phyloP scores from a whole-genome alignment of 2,797 vertebrate species.

The Garrulus glandarius region DNA sequence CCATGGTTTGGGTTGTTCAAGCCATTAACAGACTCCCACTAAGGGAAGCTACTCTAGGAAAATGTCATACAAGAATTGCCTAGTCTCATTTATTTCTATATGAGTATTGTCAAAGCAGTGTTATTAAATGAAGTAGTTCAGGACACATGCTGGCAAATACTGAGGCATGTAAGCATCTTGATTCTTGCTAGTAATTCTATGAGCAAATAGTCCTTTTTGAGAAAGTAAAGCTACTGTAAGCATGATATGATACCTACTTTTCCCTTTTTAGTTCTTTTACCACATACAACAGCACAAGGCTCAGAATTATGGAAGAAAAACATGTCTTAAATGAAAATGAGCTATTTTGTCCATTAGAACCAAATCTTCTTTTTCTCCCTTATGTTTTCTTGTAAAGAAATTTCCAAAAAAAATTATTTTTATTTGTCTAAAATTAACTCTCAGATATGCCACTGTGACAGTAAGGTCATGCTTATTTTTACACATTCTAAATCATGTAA shows the following conservation, averaged over 20 bases:
- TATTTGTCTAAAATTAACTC: neutral
- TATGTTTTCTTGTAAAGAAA: neutral
- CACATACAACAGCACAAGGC: neutral
- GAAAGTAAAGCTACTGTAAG: neutral
- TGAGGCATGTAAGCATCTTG: neutral
- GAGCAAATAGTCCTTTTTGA: neutral
- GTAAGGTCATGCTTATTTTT: neutral
- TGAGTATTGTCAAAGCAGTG: neutral
- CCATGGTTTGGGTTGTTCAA: neutral
- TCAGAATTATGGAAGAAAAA: neutral
- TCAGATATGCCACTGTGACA: neutral
- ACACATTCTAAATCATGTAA: neutral
- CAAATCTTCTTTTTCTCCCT: neutral
- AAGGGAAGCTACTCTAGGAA: neutral
- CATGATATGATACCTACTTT: neutral
- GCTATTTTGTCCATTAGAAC: neutral
- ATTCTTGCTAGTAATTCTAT: neutral
- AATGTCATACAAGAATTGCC: neutral
- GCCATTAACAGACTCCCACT: neutral
- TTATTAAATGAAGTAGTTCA: neutral
- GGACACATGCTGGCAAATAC: neutral
- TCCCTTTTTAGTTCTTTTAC: neutral
- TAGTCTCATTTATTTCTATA: neutral
- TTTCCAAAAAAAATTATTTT: neutral
- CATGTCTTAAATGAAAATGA: neutral